Evolutionary conservation across 2,113 vertebrate genomes (phyloP).

Genomic region (Megatriorchis doriae): DNA sequence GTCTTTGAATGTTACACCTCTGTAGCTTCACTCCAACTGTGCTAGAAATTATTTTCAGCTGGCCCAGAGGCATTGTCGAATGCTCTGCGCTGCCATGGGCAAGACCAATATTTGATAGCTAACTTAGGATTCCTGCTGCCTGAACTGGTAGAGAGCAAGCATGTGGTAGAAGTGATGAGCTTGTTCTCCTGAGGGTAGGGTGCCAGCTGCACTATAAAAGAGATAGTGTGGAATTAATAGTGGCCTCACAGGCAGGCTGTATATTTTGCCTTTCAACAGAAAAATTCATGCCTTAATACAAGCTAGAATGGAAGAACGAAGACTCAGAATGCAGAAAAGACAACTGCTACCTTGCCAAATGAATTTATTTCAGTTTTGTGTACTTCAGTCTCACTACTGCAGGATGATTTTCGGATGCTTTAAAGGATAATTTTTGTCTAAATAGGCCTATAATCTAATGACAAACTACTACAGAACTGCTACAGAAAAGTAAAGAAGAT

Average conservation of each 20-base stretch:
- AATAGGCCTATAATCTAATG: background rate
- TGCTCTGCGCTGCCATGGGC: conserved; percentile 13
- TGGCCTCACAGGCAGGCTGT: conserved; percentile 53
- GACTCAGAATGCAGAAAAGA: background rate
- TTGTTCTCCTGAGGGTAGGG: conserved; percentile 63
- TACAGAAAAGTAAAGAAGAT: background rate
- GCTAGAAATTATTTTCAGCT: conserved; percentile 66
- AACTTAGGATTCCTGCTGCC: conserved; percentile 54
- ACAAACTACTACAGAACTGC: background rate
- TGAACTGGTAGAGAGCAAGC: conserved; percentile 64
- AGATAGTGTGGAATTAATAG: conserved; percentile 70
- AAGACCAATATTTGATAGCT: conserved; percentile 62
- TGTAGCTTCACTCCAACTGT: conserved; percentile 46
- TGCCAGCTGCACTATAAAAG: conserved; percentile 66
- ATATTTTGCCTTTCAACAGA: conserved; percentile 45
- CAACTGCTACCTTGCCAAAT: background rate
- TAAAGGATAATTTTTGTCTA: background rate
- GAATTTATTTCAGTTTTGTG: background rate
- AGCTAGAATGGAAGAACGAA: background rate
- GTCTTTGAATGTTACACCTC: conserved; percentile 46
- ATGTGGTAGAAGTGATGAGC: conserved; percentile 63
- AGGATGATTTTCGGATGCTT: background rate
- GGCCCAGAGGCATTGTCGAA: conserved; percentile 45
- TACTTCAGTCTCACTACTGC: background rate
- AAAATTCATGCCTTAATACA: conserved; percentile 32